These are phyloP conservation scores for Megastigmus dorsalis DNA, from an alignment of 2,888 invertebrate genomes.

Conservation along the genomic window DNA sequence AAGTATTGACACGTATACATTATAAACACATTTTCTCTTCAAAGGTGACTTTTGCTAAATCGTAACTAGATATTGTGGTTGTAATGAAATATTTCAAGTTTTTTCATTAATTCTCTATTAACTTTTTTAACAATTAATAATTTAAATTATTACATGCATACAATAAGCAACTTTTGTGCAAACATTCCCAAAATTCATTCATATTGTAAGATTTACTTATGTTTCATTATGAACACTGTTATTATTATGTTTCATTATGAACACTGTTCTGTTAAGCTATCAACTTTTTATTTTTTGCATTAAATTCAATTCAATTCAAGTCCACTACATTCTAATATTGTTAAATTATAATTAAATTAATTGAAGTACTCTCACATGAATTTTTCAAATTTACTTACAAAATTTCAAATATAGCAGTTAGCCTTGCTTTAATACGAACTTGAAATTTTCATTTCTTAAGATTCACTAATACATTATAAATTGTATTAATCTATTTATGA, in stretches of 20 bases:
- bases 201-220: conserved; percentile 1
- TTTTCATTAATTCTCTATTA: not conserved
- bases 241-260: conserved; percentile 28
- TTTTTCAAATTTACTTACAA: conserved; percentile 19
- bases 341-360: too few relatives aligned
- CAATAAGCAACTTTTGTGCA: conserved; percentile 29
- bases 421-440: conserved; percentile 22
- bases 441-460: conserved; percentile 23
- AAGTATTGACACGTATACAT: conserved; percentile 29
- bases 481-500: conserved; percentile 7
- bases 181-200: conserved; percentile 28
- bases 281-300: conserved; percentile 8
- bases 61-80: conserved; percentile 22
- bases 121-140: conserved; percentile 24
- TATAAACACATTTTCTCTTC: conserved; percentile 15
- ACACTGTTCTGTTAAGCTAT: conserved; percentile 6
- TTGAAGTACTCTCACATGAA: conserved; percentile 3
- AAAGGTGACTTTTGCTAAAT: conserved; percentile 21
- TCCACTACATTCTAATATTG: conserved; percentile 6
- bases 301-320: conserved; percentile 19
- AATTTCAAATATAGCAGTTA: conserved; percentile 40
- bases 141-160: conserved; percentile 9
- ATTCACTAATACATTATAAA: conserved; percentile 29
- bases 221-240: too few relatives aligned
- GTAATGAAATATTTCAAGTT: not conserved